phyloP scores from a whole-genome alignment of 1,140 invertebrate genomes.

The Trissolcus basalis region DNA sequence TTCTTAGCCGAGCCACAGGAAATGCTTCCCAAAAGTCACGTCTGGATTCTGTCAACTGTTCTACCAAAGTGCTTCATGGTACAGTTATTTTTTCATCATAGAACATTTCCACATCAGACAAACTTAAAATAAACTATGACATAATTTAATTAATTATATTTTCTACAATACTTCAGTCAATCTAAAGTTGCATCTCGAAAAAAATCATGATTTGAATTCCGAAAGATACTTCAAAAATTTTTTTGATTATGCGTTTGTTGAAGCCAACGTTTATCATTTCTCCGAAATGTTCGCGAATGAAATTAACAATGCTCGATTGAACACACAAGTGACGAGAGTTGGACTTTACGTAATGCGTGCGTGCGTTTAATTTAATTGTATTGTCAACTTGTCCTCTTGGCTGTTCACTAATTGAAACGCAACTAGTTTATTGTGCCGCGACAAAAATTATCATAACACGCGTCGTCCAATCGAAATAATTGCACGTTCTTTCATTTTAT shows the following conservation, averaged over 20 bases:
- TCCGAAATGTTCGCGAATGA: constrained; percentile 20
- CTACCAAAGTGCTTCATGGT: constrained; percentile 83
- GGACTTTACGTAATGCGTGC: constrained; percentile 31
- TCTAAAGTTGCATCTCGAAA: too few relatives aligned
- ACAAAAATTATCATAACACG: constrained; percentile 14
- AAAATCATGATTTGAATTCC: too few relatives aligned
- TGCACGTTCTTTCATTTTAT: too few relatives aligned
- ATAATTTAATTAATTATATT: too few relatives aligned
- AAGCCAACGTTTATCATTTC: constrained; percentile 11
- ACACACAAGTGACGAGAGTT: neutral
- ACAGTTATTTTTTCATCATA: too few relatives aligned
- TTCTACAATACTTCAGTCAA: too few relatives aligned
- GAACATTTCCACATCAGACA: too few relatives aligned
- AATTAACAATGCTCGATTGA: constrained; percentile 21
- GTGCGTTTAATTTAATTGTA: constrained; percentile 32
- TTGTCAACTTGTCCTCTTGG: constrained; percentile 28
- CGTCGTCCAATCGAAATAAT: too few relatives aligned
- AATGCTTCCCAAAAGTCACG: constrained; percentile 80
- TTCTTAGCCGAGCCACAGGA: constrained; percentile 69
- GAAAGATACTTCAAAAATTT: too few relatives aligned
- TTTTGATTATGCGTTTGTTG: too few relatives aligned
- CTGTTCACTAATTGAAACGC: constrained; percentile 51
- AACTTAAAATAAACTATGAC: too few relatives aligned
- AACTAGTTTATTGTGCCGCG: constrained; percentile 50
- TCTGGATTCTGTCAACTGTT: constrained; percentile 87